Percentiles rank a stretch among this genome's conserved stretches.
Conservation (phyloP, 2,797 vertebrate genomes). For the Squalus acanthias region DNA sequence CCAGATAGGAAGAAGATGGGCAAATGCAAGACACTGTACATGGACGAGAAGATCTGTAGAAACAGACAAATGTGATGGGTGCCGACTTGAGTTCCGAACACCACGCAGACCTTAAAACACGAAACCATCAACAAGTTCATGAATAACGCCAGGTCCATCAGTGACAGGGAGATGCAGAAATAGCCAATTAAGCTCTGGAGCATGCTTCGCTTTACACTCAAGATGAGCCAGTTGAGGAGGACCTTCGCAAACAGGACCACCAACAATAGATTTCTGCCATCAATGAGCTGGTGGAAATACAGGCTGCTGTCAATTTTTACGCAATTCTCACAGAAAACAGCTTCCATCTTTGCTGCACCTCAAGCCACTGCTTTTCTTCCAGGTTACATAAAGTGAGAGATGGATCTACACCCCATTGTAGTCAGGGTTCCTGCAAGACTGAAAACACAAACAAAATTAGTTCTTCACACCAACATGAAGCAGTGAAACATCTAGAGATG, state of each 20-base stretch:
- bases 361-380: neutral
- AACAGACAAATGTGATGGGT: conserved; percentile 71
- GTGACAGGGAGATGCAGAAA: conserved; percentile 67
- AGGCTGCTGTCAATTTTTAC: neutral
- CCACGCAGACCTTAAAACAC: conserved; percentile 53
- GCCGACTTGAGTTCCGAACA: conserved; percentile 63
- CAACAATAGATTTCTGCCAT: conserved; percentile 44
- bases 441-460: neutral
- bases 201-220: conserved; percentile 56
- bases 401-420: neutral
- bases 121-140: conserved; percentile 54
- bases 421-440: neutral
- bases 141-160: conserved; percentile 60
- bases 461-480: neutral
- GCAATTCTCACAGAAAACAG: conserved; percentile 46
- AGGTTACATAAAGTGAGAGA: neutral
- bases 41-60: conserved; percentile 62
- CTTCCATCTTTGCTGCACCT: conserved; percentile 48
- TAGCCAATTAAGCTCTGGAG: conserved; percentile 62
- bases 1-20: conserved; percentile 58
- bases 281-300: neutral
- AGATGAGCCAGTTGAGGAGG: conserved; percentile 60
- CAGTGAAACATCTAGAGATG: neutral
- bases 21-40: conserved; percentile 61
- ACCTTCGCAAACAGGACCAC: conserved; percentile 67